Evolutionary conservation across 2,888 invertebrate species (phyloP), one percentile per base, ranked within the genome.

Genomic region (Eupithecia subumbrata): DNA sequence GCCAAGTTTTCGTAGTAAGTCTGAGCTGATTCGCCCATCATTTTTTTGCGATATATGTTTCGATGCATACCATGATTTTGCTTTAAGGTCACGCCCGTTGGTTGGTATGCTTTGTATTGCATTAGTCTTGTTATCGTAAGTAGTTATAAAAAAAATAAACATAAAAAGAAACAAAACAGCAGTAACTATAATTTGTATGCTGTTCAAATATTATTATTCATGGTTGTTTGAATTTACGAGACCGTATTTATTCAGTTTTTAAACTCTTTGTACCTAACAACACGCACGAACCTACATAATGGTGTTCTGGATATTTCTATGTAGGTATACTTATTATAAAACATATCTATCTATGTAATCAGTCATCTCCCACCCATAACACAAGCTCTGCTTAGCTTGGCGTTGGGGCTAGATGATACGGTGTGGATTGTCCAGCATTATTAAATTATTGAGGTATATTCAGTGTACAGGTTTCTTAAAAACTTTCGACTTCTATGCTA

Each of bases 161-260:
- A 60, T 14, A 25, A 5, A 60, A n/a, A 66, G 3, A 40, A 40
- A n/a, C n/a, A 40, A 67, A 67, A 37, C 66, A 56, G 60, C 25
- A 60, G 60, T 60, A 11, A 25, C 22, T 37, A 37, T 66, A 66
- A 66, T n/a, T 40, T 66, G 16, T 37, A 67, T 37, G 22, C n/a
- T 37, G n/a, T n/a, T 37, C 66, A 67, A 67, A 67, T 67, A 37
- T n/a, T 67, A 40, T n/a, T 67, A 37, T 66, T 37, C 11, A 9
- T 0, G n/a, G 30, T 34, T 37, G 18, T 64, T 40, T 40, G 18
- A 66, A 66, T 66, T 66, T 66, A 66, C 34, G 40, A 40, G 18
- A 9, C 66, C 12, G 5, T 67, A n/a, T 67, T 67, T 67, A 37
- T 67, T 67, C 66, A 67, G 66, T 67, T 67, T 67, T 67, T 40